Percentiles rank a stretch among this genome's conserved stretches.
Conservation (phyloP, 2,888 invertebrate species). For the Drosophila prostipennis region DNA sequence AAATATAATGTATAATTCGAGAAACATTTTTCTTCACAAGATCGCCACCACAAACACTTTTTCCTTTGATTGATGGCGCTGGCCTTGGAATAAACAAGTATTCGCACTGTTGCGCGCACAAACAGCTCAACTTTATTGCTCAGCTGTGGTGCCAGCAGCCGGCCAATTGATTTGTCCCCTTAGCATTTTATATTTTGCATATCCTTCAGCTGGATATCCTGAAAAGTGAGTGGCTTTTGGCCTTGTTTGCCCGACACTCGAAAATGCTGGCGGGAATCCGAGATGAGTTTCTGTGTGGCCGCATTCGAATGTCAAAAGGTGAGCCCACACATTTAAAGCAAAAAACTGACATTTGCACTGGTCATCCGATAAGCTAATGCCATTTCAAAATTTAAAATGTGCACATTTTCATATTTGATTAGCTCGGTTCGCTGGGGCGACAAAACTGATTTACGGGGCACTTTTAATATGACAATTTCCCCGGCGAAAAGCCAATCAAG, state of each 20-base stretch:
- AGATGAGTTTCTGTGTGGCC: conserved; percentile 15
- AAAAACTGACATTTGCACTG: conserved; percentile 14
- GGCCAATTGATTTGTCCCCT: conserved; percentile 36
- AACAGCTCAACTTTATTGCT: conserved; percentile 24
- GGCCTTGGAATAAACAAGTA: conserved; percentile 44
- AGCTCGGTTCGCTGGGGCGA: conserved; percentile 12
- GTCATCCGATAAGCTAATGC: conserved; percentile 16
- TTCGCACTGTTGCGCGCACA: conserved; percentile 56
- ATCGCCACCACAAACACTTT: conserved; percentile 21
- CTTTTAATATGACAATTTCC: conserved; percentile 60
- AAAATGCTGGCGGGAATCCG: conserved; percentile 8
- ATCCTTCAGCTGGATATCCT: conserved; percentile 19
- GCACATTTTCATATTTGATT: conserved; percentile 55
- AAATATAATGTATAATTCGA: too few species aligned
- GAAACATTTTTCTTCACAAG: conserved; percentile 15
- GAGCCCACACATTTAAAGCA: neutral
- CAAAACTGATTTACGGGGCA: conserved; percentile 28
- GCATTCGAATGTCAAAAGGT: conserved; percentile 35
- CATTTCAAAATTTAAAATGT: conserved; percentile 13
- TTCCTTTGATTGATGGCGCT: conserved; percentile 54
- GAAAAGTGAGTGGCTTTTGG: conserved; percentile 19
- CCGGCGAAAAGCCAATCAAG: conserved; percentile 57
- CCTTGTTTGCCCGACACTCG: conserved; percentile 34
- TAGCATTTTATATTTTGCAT: conserved; percentile 32
- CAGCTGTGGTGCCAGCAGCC: too few species aligned